These are phyloP conservation scores for Leptothorax acervorum DNA, from an alignment of 2,888 invertebrate genomes.

Conservation along the genomic window DNA sequence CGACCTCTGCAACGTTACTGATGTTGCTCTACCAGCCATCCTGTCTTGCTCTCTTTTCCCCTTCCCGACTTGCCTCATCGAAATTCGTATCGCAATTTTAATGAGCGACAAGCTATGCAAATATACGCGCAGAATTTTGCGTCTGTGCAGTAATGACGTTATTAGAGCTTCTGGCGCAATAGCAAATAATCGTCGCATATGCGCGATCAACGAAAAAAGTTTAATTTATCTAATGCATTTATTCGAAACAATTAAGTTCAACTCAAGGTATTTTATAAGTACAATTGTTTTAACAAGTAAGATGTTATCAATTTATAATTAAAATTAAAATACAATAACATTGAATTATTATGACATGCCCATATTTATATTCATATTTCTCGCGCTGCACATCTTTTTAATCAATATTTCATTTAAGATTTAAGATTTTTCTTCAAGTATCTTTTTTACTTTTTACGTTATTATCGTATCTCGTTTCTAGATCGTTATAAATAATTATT, in stretches of 20 bases:
- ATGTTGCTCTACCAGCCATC: constrained; percentile 48
- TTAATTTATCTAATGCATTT: neutral
- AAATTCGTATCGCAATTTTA: constrained; percentile 77
- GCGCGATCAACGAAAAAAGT: neutral
- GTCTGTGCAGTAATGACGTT: constrained; percentile 29
- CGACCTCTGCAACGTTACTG: constrained; percentile 55
- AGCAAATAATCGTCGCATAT: constrained; percentile 3
- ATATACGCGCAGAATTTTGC: constrained; percentile 49
- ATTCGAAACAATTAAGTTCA: constrained; percentile 50
- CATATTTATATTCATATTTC: neutral
- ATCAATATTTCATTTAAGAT: neutral
- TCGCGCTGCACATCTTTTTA: neutral
- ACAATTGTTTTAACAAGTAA: neutral
- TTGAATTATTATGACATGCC: neutral
- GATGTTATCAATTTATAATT: neutral
- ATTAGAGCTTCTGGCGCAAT: neutral
- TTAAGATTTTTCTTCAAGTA: neutral
- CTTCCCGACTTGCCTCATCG: constrained; percentile 39
- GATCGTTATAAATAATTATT: too few species aligned
- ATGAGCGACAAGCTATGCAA: constrained; percentile 77
- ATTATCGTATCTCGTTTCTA: neutral
- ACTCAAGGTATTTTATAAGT: constrained; percentile 47
- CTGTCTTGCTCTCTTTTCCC: constrained; percentile 8
- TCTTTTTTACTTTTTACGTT: neutral
- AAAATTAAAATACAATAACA: neutral